Evolutionary conservation across 2,113 vertebrate genomes (phyloP).

Genomic region (Gobio gobio): DNA sequence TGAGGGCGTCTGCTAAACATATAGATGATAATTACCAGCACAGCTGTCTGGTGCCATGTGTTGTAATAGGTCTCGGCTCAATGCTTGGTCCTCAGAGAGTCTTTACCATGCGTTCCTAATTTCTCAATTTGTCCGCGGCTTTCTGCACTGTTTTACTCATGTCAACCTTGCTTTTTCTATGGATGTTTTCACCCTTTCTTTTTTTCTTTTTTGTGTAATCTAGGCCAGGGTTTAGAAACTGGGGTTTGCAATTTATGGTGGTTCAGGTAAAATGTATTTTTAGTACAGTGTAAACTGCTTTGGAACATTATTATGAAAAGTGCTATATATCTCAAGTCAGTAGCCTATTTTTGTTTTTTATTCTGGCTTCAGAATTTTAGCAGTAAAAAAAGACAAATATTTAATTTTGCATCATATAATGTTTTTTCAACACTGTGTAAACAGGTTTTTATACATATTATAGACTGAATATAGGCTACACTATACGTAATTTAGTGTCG

Average conservation of each 20-base stretch:
- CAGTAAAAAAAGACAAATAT: too few relatives aligned
- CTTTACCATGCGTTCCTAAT: slow-evolving; percentile 70
- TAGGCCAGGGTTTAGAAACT: slow-evolving; percentile 59
- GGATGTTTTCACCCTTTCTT: slow-evolving; percentile 64
- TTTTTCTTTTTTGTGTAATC: slow-evolving; percentile 60
- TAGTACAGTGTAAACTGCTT: not conserved
- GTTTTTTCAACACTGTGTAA: not conserved
- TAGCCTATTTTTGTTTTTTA: not conserved
- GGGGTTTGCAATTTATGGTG: not conserved
- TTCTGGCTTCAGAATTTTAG: too few relatives aligned
- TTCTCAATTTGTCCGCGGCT: slow-evolving; percentile 78
- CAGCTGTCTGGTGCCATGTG: slow-evolving; percentile 75
- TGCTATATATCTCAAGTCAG: too few relatives aligned
- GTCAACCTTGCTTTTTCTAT: slow-evolving; percentile 70
- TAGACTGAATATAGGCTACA: not conserved
- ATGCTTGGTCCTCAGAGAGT: slow-evolving; percentile 72
- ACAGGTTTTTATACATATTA: not conserved
- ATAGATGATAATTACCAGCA: slow-evolving; percentile 76
- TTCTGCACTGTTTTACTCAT: slow-evolving; percentile 65
- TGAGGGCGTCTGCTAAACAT: slow-evolving; percentile 72
- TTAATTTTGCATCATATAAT: not conserved
- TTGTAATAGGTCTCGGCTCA: slow-evolving; percentile 75
- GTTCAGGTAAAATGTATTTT: not conserved
- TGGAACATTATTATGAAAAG: not conserved
- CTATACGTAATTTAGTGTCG: not conserved